These are phyloP conservation scores for Sterna hirundo DNA, from an alignment of 2,113 vertebrate genomes.

Conservation along the genomic window DNA sequence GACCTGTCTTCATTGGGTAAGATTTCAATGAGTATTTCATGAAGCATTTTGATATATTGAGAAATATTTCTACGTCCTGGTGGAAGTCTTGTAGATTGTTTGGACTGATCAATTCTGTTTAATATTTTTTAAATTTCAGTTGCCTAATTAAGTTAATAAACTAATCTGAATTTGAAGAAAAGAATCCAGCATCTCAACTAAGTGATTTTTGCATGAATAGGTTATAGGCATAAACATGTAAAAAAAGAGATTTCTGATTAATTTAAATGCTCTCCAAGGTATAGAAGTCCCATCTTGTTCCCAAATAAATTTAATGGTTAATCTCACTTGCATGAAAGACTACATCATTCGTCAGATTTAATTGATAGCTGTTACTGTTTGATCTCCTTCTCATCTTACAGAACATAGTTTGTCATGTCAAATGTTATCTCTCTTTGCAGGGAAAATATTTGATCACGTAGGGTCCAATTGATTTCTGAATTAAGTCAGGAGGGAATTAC, in stretches of 20 bases:
- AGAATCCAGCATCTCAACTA: not conserved
- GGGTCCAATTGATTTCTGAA: conserved; percentile 39
- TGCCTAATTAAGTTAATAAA: not conserved
- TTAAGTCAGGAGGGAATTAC: conserved; percentile 12
- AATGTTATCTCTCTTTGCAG: conserved; percentile 28
- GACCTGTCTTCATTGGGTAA: not conserved
- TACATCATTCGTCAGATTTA: not conserved
- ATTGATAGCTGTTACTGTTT: not conserved
- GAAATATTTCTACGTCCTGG: not conserved
- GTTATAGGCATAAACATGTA: not conserved
- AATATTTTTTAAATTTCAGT: not conserved
- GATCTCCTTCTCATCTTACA: conserved; percentile 35
- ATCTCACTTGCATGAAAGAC: not conserved
- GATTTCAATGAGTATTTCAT: not conserved
- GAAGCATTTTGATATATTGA: not conserved
- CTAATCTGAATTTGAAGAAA: not conserved
- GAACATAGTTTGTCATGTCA: conserved; percentile 10
- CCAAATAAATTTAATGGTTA: not conserved
- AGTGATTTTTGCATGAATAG: not conserved
- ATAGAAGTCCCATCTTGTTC: not conserved
- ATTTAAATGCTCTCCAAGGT: not conserved
- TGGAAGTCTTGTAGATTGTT: not conserved
- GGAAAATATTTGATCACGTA: conserved; percentile 29
- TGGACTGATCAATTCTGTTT: not conserved
- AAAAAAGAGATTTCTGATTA: not conserved